Percentiles rank a stretch among this genome's conserved stretches.
These are phyloP conservation scores for Gorsachius goisagi DNA, from an alignment of 2,113 vertebrate genomes.

Conservation along the genomic window DNA sequence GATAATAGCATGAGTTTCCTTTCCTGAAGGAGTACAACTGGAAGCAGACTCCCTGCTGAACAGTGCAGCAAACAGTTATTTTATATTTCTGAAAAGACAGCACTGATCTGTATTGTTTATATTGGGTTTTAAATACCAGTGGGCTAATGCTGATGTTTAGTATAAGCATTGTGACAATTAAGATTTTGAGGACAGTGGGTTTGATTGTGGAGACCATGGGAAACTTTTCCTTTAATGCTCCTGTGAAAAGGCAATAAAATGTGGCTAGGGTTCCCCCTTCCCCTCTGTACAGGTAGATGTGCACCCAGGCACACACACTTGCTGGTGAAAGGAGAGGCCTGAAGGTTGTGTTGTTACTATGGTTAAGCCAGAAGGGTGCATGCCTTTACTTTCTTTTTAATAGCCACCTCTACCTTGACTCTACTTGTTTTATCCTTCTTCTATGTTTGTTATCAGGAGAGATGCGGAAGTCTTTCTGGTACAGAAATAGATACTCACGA, in stretches of 20 bases:
- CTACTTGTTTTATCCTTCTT: background rate
- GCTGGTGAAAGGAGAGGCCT: background rate
- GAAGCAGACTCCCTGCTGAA: background rate
- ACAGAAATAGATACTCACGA: background rate
- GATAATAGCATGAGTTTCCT: background rate
- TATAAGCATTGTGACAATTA: background rate
- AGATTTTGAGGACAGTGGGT: background rate
- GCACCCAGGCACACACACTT: rapidly evolving
- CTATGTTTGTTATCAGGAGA: background rate
- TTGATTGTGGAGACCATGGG: background rate
- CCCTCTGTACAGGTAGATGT: background rate
- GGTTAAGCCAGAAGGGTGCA: background rate
- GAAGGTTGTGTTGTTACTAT: background rate
- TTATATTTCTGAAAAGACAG: background rate
- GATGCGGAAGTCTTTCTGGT: background rate
- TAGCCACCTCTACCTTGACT: background rate
- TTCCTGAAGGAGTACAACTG: background rate
- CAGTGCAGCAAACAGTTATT: background rate
- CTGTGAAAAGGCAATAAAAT: background rate
- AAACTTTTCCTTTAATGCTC: background rate
- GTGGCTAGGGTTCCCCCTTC: background rate
- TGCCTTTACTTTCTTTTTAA: background rate
- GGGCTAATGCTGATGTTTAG: background rate
- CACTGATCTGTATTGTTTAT: background rate
- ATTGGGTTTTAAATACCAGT: background rate